These are phyloP conservation scores for Gnathonemus longibarbis DNA, from an alignment of 2,113 vertebrate genomes.

Conservation along the genomic window DNA sequence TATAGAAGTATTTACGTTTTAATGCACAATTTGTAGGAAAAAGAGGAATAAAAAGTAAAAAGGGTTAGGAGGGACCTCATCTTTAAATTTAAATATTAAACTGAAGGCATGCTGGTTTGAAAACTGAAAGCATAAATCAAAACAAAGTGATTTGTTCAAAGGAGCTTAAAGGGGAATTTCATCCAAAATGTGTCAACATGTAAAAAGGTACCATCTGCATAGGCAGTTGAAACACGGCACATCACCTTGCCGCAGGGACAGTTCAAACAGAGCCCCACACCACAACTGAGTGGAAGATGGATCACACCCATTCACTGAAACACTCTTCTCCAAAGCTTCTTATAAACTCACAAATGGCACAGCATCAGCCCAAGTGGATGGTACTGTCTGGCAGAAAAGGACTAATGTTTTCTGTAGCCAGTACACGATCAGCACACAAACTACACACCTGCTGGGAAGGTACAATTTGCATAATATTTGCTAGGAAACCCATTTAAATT, in stretches of 20 bases:
- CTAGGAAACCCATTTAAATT: neutral
- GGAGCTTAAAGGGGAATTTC: neutral
- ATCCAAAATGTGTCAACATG: neutral
- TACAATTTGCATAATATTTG: neutral
- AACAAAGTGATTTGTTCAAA: neutral
- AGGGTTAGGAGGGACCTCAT: neutral
- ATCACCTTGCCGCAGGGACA: neutral
- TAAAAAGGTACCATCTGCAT: neutral
- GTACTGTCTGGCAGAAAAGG: neutral
- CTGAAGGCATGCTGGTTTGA: neutral
- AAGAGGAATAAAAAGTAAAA: neutral
- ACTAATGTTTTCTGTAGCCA: neutral
- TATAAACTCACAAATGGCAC: neutral
- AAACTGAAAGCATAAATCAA: neutral
- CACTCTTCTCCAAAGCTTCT: neutral
- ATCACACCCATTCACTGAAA: neutral
- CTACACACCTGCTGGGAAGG: neutral
- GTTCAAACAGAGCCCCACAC: neutral
- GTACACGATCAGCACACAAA: neutral
- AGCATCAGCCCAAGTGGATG: neutral
- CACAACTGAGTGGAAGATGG: neutral
- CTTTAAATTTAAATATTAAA: neutral
- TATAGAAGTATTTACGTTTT: neutral
- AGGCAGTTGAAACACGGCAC: neutral
- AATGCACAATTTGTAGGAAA: neutral